phyloP scores from a whole-genome alignment of 2,888 invertebrate genomes.

The Euproctis similis region DNA sequence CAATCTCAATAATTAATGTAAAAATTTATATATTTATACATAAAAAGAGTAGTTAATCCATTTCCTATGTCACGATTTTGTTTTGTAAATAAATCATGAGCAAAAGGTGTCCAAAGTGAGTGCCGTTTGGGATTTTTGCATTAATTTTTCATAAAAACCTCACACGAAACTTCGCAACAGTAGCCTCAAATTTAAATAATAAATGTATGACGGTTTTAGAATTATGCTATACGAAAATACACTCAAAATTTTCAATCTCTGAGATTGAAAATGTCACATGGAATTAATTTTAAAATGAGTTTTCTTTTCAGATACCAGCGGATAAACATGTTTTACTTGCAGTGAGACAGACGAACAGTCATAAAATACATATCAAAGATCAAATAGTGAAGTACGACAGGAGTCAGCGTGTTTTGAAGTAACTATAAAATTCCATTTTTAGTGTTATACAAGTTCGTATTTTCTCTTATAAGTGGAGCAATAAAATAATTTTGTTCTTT shows the following conservation, averaged over 20 bases:
- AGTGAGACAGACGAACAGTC: constrained; percentile 85
- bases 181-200: constrained; percentile 47
- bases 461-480: not conserved
- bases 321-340: constrained; percentile 85
- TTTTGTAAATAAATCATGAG: constrained; percentile 33
- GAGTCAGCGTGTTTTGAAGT: constrained; percentile 84
- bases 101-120: constrained; percentile 30
- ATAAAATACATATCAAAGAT: constrained; percentile 87
- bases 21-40: no score
- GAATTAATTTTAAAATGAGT: constrained; percentile 10
- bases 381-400: constrained; percentile 85
- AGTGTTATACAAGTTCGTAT: no score
- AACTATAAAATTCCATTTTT: no score
- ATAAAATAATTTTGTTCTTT: not conserved
- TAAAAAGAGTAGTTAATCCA: no score
- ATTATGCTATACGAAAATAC: constrained; percentile 10
- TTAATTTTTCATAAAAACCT: constrained; percentile 65
- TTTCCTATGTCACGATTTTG: constrained; percentile 26
- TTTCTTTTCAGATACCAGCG: constrained; percentile 71
- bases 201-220: constrained; percentile 28
- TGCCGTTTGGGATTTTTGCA: constrained; percentile 43
- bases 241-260: constrained; percentile 9
- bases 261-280: no score
- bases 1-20: no score
- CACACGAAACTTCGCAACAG: constrained; percentile 47